These are phyloP conservation scores for Spilosoma lubricipeda DNA, from an alignment of 2,888 invertebrate species.

Conservation along the genomic window DNA sequence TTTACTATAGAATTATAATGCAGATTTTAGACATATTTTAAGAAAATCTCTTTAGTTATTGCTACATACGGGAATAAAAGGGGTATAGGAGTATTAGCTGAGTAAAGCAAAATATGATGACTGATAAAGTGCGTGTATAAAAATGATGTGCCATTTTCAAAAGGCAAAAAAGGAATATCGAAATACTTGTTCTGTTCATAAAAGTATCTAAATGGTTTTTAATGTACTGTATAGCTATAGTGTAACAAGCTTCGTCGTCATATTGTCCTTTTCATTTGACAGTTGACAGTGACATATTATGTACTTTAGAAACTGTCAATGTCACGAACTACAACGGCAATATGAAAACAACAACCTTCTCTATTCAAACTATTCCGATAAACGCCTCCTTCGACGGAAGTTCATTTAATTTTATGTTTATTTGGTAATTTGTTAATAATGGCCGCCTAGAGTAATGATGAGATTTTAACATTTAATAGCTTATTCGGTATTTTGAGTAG, in stretches of 20 bases:
- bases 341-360: neutral
- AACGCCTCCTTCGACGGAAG: neutral
- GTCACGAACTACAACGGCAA: neutral
- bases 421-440: neutral
- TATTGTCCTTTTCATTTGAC: neutral
- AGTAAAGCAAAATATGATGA: no score
- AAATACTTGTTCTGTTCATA: no score
- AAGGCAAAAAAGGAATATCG: no score
- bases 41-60: neutral
- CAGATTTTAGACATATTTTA: neutral
- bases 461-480: constrained; percentile 2
- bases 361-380: neutral
- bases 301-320: neutral
- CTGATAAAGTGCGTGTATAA: no score
- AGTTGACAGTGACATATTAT: neutral
- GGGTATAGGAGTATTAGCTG: no score
- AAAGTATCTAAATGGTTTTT: no score
- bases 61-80: neutral
- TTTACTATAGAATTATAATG: neutral
- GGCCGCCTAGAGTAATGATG: neutral
- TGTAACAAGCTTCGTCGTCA: no score
- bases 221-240: no score
- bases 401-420: neutral
- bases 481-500: constrained; percentile 18
- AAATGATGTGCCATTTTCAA: no score